These are phyloP conservation scores for Euthynnus affinis DNA, from an alignment of 2,797 vertebrate species.

Conservation along the genomic window DNA sequence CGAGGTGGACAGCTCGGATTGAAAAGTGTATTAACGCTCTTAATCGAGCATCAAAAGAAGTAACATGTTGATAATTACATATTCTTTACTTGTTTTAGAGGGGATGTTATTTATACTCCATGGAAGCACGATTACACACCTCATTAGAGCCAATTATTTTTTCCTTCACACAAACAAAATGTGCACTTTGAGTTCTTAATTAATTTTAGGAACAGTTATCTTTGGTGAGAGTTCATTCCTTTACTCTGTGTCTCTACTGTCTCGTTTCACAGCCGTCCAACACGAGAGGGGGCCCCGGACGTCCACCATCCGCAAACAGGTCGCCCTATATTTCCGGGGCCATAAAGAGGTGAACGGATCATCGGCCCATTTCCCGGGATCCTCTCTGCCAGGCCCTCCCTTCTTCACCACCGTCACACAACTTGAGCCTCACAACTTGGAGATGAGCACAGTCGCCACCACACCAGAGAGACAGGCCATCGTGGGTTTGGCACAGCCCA, in stretches of 20 bases:
- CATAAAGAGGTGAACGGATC: constrained; percentile 96
- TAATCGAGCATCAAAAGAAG: constrained; percentile 40
- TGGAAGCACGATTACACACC: not conserved
- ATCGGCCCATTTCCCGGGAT: constrained; percentile 90
- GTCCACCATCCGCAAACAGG: constrained; percentile 98
- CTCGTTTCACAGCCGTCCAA: constrained; percentile 91
- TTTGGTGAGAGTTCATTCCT: constrained; percentile 11
- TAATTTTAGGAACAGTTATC: not conserved
- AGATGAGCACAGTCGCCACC: constrained; percentile 90
- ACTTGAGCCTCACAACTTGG: constrained; percentile 94
- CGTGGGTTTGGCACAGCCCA: constrained; percentile 96
- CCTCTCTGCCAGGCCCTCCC: constrained; percentile 91
- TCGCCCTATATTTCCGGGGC: constrained; percentile 97
- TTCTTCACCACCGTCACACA: constrained; percentile 98
- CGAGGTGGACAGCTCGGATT: constrained; percentile 9
- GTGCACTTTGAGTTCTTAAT: not conserved
- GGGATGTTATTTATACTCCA: constrained; percentile 15
- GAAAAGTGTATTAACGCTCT: constrained; percentile 26
- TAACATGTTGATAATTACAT: constrained; percentile 40
- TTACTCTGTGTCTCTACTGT: constrained; percentile 39
- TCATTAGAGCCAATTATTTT: constrained; percentile 38
- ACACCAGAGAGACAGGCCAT: constrained; percentile 95
- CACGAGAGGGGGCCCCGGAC: constrained; percentile 97
- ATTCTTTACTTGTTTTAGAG: constrained; percentile 33
- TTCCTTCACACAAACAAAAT: not conserved